Percentiles rank a stretch among this genome's conserved stretches.
These are phyloP conservation scores for Pituophis catenifer DNA, from an alignment of 2,113 vertebrate species.

Conservation along the genomic window DNA sequence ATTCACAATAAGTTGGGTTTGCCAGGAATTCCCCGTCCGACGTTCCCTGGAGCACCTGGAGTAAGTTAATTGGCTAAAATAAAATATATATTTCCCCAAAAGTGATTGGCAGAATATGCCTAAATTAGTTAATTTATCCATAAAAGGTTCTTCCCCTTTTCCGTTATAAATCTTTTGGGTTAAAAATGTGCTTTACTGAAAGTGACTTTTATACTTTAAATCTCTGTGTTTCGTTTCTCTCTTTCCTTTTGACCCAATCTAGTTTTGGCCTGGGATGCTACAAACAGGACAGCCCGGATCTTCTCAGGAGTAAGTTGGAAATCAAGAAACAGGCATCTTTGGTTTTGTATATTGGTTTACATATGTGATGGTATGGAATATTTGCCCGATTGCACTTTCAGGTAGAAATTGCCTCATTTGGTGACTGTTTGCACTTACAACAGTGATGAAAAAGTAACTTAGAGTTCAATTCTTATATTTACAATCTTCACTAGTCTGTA, in stretches of 20 bases:
- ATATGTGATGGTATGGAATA: neutral
- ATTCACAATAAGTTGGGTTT: constrained; percentile 99
- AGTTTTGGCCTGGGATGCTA: constrained; percentile 99
- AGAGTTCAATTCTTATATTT: neutral
- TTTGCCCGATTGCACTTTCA: neutral
- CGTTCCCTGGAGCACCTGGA: constrained; percentile 94
- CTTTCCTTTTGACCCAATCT: constrained; percentile 48
- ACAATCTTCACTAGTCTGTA: neutral
- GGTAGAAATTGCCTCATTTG: neutral
- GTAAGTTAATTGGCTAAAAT: constrained; percentile 73
- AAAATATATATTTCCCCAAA: constrained; percentile 40
- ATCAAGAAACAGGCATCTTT: neutral
- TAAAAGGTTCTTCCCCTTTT: constrained; percentile 21
- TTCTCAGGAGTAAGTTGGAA: constrained; percentile 93
- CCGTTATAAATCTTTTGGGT: constrained; percentile 36
- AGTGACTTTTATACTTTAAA: constrained; percentile 28
- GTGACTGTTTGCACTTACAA: neutral
- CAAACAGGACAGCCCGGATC: constrained; percentile 95
- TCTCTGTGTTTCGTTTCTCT: constrained; percentile 39
- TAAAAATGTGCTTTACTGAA: constrained; percentile 22
- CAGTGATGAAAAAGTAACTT: neutral
- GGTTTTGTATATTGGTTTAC: neutral
- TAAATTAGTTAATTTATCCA: constrained; percentile 45
- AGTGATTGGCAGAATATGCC: constrained; percentile 29
- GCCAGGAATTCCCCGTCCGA: constrained; percentile 93